Conservation (phyloP, 2,797 vertebrate species). For the Aldrovandia affinis region DNA sequence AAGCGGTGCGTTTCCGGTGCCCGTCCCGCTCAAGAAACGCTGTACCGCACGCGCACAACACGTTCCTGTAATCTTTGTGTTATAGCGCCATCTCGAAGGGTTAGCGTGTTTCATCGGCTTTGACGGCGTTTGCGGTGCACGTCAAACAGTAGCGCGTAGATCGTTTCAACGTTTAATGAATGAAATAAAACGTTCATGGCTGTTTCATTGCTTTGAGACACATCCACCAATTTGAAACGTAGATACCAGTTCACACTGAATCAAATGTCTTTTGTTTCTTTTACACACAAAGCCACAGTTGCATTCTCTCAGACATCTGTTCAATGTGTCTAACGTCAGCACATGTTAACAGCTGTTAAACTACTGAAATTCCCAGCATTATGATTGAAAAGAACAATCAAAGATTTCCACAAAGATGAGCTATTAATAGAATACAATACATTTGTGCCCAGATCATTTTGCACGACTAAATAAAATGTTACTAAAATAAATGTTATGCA, state of each 20-base stretch:
- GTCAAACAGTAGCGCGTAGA: neutral
- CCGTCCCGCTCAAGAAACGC: neutral
- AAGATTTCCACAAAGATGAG: neutral
- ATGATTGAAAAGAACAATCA: slow-evolving; percentile 8
- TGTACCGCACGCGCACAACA: neutral
- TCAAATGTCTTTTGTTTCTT: neutral
- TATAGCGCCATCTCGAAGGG: neutral
- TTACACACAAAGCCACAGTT: neutral
- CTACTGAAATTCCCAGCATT: neutral
- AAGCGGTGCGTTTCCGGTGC: neutral
- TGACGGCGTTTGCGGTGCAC: neutral
- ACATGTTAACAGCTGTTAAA: neutral
- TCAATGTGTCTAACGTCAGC: neutral
- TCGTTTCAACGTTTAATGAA: neutral
- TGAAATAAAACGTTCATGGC: too few relatives aligned
- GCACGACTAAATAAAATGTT: neutral
- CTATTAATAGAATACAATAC: neutral
- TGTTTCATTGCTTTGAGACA: neutral
- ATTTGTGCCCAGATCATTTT: neutral
- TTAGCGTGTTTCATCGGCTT: neutral
- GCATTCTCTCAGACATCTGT: neutral
- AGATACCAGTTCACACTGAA: neutral
- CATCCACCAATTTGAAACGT: neutral
- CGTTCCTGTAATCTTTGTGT: neutral
- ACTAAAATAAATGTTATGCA: too few relatives aligned